A percentile compares a stretch with the other conserved stretches of the same genome.
Evolutionary conservation across 2,888 invertebrate species (phyloP).

Genomic region (Amphipoea oculea): DNA sequence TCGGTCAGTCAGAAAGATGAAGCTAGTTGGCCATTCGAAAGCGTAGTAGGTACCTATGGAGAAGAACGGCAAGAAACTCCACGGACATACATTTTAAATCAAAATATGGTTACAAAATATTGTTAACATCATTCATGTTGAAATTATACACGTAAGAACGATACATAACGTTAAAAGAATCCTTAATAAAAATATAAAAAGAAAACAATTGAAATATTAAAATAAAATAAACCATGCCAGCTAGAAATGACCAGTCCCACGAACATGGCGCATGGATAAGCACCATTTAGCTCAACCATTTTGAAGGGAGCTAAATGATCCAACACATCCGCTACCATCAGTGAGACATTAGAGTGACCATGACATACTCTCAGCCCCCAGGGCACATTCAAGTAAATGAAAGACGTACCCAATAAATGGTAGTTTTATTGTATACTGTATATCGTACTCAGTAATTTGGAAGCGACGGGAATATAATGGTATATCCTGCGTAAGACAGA

Average conservation of each 20-base stretch:
- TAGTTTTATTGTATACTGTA: background rate
- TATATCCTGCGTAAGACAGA: background rate
- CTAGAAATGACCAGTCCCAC: background rate
- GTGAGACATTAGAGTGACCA: background rate
- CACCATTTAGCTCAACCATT: background rate
- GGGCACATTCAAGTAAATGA: background rate
- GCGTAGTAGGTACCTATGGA: background rate
- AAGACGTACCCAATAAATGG: background rate
- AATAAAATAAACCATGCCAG: background rate
- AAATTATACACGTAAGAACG: too few relatives aligned
- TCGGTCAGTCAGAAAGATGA: background rate
- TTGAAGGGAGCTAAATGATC: slow-evolving; percentile 1
- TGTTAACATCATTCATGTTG: background rate
- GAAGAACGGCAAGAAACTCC: background rate
- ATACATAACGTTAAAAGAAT: background rate
- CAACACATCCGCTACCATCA: background rate
- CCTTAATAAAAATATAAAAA: background rate
- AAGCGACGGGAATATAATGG: background rate
- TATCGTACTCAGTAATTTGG: background rate
- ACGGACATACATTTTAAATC: background rate
- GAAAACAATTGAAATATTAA: background rate
- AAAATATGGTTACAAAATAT: background rate
- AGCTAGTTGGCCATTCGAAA: background rate
- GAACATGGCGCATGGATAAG: background rate
- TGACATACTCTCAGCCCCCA: slow-evolving; percentile 1